Base-by-base conservation (phyloP, 1,140 invertebrate species). In the Nasonia vitripennis region DNA sequence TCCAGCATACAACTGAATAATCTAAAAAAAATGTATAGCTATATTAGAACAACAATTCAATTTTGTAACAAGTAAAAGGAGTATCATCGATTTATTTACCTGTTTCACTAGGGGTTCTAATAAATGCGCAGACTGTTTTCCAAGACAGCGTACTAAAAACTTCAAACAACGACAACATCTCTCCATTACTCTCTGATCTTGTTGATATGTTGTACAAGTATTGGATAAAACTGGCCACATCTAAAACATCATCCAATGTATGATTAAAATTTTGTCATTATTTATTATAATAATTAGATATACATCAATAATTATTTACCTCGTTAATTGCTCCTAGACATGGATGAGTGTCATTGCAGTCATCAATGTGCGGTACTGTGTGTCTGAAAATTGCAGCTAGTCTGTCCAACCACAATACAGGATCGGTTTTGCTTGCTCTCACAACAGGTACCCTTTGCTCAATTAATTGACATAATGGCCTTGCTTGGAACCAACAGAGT, bases 341-440 rank as follows among this genome's bases (percentile, higher is more conserved):
- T 20, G 98, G 98, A 94, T 98, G 97, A 62, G 94, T 88, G 87
- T 95, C 94, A 74, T 94, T 95, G 89, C 94, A 91, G 86, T 94
- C 93, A 11, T 94, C 94, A 87, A 94, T 94, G 68, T 93, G 92
- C 68, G 95, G 95, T 92, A 95, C 95, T 68, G 96, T 95, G 92
- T 97, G 95, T 86, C 96, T 96, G 93, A 99, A 98, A 86, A 99
- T 95, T 71, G 97, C 96, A 27, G 98, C 96, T 83, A 99, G 94
- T 89, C 98, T 94, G 94, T 99, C 98, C 68, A 99, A 93, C 98
- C 98, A 99, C 84, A 98, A 93, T 31, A 96, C 96, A n/a, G 98
- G 98, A 94, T 99, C 98, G 62, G 92, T 94, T 88, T 95, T 94
- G 17, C 92, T 93, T 78, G 93, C 93, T 89, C 90, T 89, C 51